These are phyloP conservation scores for Drosophila sulfurigaster DNA, from an alignment of 1,140 invertebrate genomes.

Conservation along the genomic window DNA sequence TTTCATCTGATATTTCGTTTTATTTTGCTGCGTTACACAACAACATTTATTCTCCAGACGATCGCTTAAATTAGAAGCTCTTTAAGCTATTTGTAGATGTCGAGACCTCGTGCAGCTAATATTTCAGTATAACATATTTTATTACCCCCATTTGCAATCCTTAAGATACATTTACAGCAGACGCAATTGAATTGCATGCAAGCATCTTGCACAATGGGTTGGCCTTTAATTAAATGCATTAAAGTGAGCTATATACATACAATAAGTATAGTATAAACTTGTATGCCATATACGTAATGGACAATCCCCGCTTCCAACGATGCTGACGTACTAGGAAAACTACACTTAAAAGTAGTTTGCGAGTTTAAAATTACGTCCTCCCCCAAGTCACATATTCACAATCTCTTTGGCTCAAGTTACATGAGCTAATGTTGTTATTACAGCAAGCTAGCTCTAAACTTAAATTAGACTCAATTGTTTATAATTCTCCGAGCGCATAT, in stretches of 20 bases:
- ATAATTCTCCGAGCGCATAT: constrained; percentile 60
- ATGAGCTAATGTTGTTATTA: constrained; percentile 61
- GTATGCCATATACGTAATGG: constrained; percentile 15
- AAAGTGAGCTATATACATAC: constrained; percentile 37
- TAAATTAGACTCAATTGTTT: constrained; percentile 83
- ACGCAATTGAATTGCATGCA: constrained; percentile 48
- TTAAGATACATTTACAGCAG: constrained; percentile 41
- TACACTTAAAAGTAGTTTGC: constrained; percentile 42
- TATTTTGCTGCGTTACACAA: not conserved
- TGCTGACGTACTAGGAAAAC: constrained; percentile 35
- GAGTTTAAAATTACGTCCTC: not conserved
- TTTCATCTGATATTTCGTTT: not conserved
- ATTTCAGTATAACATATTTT: constrained; percentile 21
- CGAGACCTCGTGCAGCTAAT: constrained; percentile 16
- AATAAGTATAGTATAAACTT: constrained; percentile 17
- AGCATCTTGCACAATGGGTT: constrained; percentile 37
- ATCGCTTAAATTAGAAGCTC: not conserved
- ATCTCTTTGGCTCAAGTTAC: constrained; percentile 63
- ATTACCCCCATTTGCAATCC: constrained; percentile 30
- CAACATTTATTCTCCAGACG: not conserved
- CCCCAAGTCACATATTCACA: constrained; percentile 17
- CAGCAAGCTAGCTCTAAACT: constrained; percentile 56
- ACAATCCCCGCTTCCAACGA: not conserved
- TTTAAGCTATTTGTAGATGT: not conserved
- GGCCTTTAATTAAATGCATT: constrained; percentile 77